Evolutionary conservation across 2,113 vertebrate species (phyloP).

Genomic region (Zosterops lateralis): DNA sequence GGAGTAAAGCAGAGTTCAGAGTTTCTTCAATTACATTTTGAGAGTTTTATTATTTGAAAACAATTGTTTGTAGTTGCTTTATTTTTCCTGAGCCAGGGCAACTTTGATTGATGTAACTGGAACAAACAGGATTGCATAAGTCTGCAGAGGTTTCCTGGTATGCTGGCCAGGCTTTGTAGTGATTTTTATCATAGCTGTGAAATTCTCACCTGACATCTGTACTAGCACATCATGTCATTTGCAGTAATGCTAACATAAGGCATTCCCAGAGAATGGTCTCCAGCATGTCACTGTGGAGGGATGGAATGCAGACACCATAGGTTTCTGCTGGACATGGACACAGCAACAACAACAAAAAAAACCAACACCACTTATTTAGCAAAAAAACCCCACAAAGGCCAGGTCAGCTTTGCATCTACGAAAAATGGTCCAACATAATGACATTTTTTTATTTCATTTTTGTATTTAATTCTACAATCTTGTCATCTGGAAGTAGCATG

Average conservation of each 20-base stretch:
- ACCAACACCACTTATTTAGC: neutral
- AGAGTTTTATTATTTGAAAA: constrained; percentile 25
- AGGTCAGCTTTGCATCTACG: neutral
- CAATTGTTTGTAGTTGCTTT: constrained; percentile 2
- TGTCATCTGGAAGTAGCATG: neutral
- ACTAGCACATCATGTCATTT: neutral
- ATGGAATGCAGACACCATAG: fast-evolving
- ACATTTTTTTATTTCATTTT: neutral
- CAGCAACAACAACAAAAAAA: neutral
- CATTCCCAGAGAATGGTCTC: neutral
- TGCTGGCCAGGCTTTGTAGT: constrained; percentile 2
- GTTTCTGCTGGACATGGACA: neutral
- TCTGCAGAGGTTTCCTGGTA: constrained; percentile 25
- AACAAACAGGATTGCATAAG: constrained; percentile 31
- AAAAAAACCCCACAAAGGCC: neutral
- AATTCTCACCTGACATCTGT: constrained; percentile 32
- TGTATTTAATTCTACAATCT: neutral
- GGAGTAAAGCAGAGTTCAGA: constrained; percentile 38
- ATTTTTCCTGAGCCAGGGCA: neutral
- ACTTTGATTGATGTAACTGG: neutral
- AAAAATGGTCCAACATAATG: neutral
- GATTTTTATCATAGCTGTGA: constrained; percentile 13
- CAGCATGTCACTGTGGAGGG: neutral
- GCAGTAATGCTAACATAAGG: neutral
- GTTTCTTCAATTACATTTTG: constrained; percentile 20